These are phyloP conservation scores for Pristis pectinata DNA, from an alignment of 2,797 vertebrate genomes.

Conservation along the genomic window DNA sequence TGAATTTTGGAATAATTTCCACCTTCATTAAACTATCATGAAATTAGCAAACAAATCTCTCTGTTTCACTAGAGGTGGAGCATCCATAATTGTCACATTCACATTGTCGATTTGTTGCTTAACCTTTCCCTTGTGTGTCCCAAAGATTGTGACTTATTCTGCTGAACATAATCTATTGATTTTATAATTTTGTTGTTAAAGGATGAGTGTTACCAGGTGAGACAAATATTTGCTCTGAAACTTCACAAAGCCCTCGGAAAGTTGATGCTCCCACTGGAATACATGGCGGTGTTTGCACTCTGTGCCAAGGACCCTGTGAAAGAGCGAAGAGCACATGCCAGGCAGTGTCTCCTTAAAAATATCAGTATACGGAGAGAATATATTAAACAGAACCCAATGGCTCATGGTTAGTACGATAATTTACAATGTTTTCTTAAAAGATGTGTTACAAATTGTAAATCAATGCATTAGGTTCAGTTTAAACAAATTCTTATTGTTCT, in stretches of 20 bases:
- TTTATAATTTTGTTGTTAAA: slow-evolving; percentile 50
- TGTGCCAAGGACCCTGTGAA: slow-evolving; percentile 99
- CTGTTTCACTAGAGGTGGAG: neutral
- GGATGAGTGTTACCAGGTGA: slow-evolving; percentile 98
- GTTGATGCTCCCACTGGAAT: slow-evolving; percentile 87
- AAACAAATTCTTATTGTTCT: too few relatives aligned
- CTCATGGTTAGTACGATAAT: slow-evolving; percentile 70
- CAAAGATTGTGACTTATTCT: neutral
- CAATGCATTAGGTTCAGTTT: neutral
- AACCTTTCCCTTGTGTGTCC: neutral
- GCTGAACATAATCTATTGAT: neutral
- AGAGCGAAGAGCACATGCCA: slow-evolving; percentile 90
- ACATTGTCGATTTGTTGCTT: neutral
- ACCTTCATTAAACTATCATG: neutral
- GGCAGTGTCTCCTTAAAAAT: slow-evolving; percentile 97
- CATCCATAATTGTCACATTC: neutral
- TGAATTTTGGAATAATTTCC: neutral
- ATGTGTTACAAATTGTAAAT: neutral
- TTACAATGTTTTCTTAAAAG: neutral
- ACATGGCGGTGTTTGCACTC: slow-evolving; percentile 92
- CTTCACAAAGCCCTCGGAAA: slow-evolving; percentile 93
- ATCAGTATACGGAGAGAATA: slow-evolving; percentile 95
- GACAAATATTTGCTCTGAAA: slow-evolving; percentile 97
- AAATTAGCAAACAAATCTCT: neutral
- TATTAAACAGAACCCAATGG: slow-evolving; percentile 89